Evolutionary conservation across 2,113 vertebrate species (phyloP).

Genomic region (Corythornis cristatus): DNA sequence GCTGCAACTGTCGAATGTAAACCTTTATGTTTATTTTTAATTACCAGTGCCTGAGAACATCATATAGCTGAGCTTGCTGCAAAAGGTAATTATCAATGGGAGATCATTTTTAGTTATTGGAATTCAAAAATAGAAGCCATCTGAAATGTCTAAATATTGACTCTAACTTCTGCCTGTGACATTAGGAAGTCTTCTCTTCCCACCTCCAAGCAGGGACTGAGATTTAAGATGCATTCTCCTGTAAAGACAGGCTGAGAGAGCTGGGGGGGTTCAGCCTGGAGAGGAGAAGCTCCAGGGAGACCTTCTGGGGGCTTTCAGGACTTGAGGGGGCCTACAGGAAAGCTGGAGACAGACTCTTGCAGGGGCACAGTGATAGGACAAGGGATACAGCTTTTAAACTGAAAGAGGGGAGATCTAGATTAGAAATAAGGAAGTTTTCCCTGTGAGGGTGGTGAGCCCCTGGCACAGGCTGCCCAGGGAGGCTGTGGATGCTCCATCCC

Average conservation of each 20-base stretch:
- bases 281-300: background rate
- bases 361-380: background rate
- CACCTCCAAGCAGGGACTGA: background rate
- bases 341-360: background rate
- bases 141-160: background rate
- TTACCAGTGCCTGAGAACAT: accelerated
- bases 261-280: background rate
- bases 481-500: background rate
- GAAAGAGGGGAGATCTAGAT: background rate
- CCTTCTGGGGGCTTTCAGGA: background rate
- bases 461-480: background rate
- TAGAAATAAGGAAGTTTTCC: background rate
- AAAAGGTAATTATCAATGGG: background rate
- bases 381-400: background rate
- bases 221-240: background rate
- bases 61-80: background rate
- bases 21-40: background rate
- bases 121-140: background rate
- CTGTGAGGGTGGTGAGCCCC: background rate
- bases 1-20: background rate
- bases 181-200: background rate
- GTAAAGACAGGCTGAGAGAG: background rate
- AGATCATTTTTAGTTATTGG: background rate
- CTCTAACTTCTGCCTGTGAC: background rate
- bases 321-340: background rate